Conservation (phyloP, 1,140 invertebrate species). For the Drosophila miranda region DNA sequence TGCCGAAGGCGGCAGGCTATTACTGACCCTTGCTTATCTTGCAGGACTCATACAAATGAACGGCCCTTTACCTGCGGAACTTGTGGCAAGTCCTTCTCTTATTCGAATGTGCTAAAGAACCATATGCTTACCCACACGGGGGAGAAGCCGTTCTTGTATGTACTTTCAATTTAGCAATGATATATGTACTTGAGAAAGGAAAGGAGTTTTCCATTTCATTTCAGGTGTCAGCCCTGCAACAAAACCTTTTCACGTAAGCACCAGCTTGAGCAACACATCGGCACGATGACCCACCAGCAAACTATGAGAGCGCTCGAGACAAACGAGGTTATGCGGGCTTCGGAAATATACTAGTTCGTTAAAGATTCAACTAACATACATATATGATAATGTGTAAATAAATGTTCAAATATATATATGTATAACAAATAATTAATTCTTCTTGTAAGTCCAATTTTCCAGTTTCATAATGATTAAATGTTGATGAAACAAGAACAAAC, state of each 20-base stretch:
- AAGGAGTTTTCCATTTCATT: slow-evolving; percentile 11
- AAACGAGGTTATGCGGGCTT: slow-evolving; percentile 22
- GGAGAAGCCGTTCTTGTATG: slow-evolving; percentile 79
- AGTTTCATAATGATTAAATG: no score
- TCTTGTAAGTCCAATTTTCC: no score
- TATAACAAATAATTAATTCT: slow-evolving; percentile 9
- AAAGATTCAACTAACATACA: slow-evolving; percentile 26
- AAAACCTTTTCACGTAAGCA: slow-evolving; percentile 80
- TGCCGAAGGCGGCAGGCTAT: background rate
- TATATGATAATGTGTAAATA: slow-evolving; percentile 58
- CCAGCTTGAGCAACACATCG: slow-evolving; percentile 75
- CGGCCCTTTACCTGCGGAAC: slow-evolving; percentile 87
- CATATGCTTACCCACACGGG: slow-evolving; percentile 83
- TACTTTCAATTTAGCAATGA: background rate
- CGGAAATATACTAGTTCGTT: slow-evolving; percentile 60
- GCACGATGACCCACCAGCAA: slow-evolving; percentile 78
- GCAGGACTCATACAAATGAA: slow-evolving; percentile 88
- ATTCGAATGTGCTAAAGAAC: slow-evolving; percentile 85
- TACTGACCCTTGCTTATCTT: slow-evolving; percentile 5
- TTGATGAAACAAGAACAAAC: no score
- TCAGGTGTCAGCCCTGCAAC: slow-evolving; percentile 74
- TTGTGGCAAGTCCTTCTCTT: slow-evolving; percentile 89
- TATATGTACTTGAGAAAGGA: background rate
- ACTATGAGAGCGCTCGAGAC: slow-evolving; percentile 59
- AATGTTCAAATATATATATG: slow-evolving; percentile 16